Percentiles rank a stretch among this genome's conserved stretches.
phyloP scores from a whole-genome alignment of 92 coral and sea anemone genomes.

The Scolanthus callimorphus region DNA sequence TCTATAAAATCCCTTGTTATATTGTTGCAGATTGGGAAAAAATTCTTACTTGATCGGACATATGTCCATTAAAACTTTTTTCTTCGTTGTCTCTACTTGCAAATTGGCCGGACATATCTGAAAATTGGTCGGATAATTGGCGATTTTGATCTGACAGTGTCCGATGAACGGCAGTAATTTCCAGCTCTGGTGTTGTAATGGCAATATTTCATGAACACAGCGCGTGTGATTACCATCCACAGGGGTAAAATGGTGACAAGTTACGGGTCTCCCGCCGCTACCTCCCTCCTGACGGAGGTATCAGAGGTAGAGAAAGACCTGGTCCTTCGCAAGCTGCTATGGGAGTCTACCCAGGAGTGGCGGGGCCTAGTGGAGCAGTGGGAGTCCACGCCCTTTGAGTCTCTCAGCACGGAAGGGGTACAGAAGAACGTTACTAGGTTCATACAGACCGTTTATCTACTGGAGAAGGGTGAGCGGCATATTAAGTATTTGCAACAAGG shows the following conservation, averaged over 20 bases:
- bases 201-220: not conserved
- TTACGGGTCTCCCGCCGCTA: constrained; percentile 48
- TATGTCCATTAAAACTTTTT: too few species aligned
- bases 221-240: not conserved
- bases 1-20: too few species aligned
- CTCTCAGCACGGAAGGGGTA: constrained; percentile 65
- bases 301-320: constrained; percentile 89
- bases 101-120: too few species aligned
- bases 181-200: too few species aligned
- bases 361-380: constrained; percentile 78
- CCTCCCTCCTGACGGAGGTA: constrained; percentile 80
- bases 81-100: too few species aligned
- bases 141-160: too few species aligned
- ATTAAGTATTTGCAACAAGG: too few species aligned
- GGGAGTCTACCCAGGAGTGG: constrained; percentile 98
- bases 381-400: constrained; percentile 83
- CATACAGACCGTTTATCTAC: constrained; percentile 76
- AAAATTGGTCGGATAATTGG: too few species aligned
- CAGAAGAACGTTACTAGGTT: constrained; percentile 88
- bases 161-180: too few species aligned
- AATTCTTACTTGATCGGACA: too few species aligned
- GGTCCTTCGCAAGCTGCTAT: constrained; percentile 75
- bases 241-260: constrained; percentile 41
- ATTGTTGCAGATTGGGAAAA: too few species aligned
- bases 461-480: constrained; percentile 88